These are phyloP conservation scores for Philopotamus ludificatus DNA, from an alignment of 1,140 invertebrate genomes.

Conservation along the genomic window DNA sequence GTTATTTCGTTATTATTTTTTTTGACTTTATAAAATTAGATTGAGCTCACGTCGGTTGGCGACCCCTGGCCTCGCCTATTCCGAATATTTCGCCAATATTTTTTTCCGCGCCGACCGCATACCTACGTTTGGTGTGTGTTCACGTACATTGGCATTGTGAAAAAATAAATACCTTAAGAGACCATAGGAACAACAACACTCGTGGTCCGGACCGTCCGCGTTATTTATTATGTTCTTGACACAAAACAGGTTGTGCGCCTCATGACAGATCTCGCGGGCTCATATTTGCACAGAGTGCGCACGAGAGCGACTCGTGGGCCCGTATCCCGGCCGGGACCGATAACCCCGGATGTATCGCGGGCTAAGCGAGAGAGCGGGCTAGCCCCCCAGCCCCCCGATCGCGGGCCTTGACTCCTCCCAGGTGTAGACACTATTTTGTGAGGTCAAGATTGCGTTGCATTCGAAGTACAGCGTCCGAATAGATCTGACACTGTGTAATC, in stretches of 20 bases:
- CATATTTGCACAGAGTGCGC: slow-evolving; percentile 28
- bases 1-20: too few species aligned
- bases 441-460: too few species aligned
- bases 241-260: slow-evolving; percentile 29
- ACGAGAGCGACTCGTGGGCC: neutral
- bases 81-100: slow-evolving; percentile 13
- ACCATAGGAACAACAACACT: slow-evolving; percentile 14
- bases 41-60: too few species aligned
- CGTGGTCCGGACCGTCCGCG: slow-evolving; percentile 10
- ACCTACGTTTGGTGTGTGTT: slow-evolving; percentile 6
- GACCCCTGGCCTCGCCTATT: slow-evolving; percentile 18
- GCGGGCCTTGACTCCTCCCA: too few species aligned
- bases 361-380: too few species aligned
- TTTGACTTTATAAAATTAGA: too few species aligned
- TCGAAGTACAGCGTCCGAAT: too few species aligned
- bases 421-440: too few species aligned
- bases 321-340: neutral
- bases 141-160: slow-evolving; percentile 19
- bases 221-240: slow-evolving; percentile 37
- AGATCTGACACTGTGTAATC: too few species aligned
- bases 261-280: slow-evolving; percentile 19
- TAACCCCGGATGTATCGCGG: neutral
- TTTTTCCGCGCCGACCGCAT: slow-evolving; percentile 16
- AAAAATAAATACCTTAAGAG: neutral
- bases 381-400: too few species aligned